Evolutionary conservation across 1,140 invertebrate genomes (phyloP).

Genomic region (Calycopis cecrops): DNA sequence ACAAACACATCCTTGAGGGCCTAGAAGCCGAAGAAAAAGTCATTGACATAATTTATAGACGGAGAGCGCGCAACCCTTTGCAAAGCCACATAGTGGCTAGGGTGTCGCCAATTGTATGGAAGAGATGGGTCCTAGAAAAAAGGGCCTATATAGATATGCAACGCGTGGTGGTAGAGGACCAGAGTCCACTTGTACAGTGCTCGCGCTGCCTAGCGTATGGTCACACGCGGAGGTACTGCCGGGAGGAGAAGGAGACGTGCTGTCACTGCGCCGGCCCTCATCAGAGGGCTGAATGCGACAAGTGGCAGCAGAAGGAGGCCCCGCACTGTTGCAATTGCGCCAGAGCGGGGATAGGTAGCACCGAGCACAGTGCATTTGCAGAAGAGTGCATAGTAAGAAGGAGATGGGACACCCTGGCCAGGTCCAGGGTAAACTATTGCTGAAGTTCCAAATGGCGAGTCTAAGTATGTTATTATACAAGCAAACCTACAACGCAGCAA

Average conservation of each 20-base stretch:
- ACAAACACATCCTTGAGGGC: not conserved
- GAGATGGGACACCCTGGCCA: too few relatives aligned
- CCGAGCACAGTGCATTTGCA: too few relatives aligned
- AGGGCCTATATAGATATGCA: constrained; percentile 9
- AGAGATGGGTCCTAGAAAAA: not conserved
- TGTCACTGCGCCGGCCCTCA: not conserved
- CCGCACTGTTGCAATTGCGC: not conserved
- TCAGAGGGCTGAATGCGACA: constrained; percentile 1
- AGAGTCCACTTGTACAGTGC: constrained; percentile 13
- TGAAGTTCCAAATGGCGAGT: too few relatives aligned
- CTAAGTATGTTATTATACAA: too few relatives aligned
- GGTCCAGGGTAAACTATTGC: too few relatives aligned
- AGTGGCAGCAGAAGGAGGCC: not conserved
- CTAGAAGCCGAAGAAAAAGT: not conserved
- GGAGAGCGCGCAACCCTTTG: not conserved
- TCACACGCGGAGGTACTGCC: too few relatives aligned
- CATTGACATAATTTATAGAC: not conserved
- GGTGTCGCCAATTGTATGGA: not conserved
- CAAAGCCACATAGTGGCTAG: not conserved
- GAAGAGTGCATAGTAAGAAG: too few relatives aligned
- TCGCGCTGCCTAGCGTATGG: constrained; percentile 5
- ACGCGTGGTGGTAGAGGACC: not conserved
- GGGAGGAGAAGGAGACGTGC: too few relatives aligned
- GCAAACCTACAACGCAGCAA: too few relatives aligned
- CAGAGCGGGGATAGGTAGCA: not conserved